Evolutionary conservation across 1,140 invertebrate genomes (phyloP), one percentile per base, ranked within the genome.

Genomic region (Magallana ariakensis): DNA sequence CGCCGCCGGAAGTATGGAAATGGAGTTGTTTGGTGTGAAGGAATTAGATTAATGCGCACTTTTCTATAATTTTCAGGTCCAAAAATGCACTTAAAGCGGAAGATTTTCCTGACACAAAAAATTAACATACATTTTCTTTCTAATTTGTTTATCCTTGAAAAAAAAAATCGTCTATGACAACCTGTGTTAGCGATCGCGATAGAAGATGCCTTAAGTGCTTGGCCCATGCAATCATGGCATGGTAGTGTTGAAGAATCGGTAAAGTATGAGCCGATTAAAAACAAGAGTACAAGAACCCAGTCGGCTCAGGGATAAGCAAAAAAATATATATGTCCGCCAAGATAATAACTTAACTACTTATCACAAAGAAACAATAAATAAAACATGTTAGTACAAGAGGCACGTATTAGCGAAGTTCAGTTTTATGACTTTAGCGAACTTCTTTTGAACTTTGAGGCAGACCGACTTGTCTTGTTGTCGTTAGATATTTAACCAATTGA

Each of bases 371-470:
- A 8, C 66, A 75, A 75, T 75, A 75, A 46, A 75, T 75, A 26
- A 26, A 26, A 75, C 66, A 75, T 75, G 66, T 19, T 26, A 13
- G 66, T 75, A 75, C 66, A 33, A 9, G 13, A 26, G 22, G 66
- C 66, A 75, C 66, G 66, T 46, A 11, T 26, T 4, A 46, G 33
- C 33, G 15, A 19, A 75, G 22, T 26, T 75, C 66, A 75, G 33
- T 26, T 75, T 75, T 75, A 75, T 75, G 66, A 75, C 66, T 75
- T 75, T 33, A 11, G 22, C 66, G 10, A 75, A 75, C 66, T 75
- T 75, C 66, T 75, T 70, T 75, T 75, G 66, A 75, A 75, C 66
- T 75, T 75, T 75, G 66, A 75, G 66, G 66, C 66, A 75, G 26
- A 75, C 66, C 66, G 66, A 75, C 66, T 26, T 33, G 66, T 75